Evolutionary conservation across 1,140 invertebrate genomes (phyloP).

Genomic region (Drosophila pseudoananassae): DNA sequence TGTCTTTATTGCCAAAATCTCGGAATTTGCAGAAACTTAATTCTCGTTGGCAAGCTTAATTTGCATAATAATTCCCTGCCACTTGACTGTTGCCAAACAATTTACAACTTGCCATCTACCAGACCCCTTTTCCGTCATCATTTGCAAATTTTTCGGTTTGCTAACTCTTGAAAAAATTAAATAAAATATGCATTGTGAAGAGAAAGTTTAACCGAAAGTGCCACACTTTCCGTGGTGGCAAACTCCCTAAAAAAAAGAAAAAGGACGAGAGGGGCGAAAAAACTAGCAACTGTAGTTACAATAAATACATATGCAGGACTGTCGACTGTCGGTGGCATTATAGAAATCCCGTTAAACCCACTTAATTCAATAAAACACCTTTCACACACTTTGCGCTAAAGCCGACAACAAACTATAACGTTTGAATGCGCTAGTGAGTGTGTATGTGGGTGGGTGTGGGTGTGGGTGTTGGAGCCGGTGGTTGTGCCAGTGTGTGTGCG

Average conservation of each 20-base stretch:
- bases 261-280: not conserved
- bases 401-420: conserved; percentile 79
- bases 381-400: conserved; percentile 79
- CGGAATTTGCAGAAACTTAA: conserved; percentile 23
- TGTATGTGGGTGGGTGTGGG: conserved; percentile 5
- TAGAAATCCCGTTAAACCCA: conserved; percentile 82
- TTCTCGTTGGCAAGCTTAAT: conserved; percentile 17
- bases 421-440: conserved; percentile 34
- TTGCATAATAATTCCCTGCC: conserved; percentile 63
- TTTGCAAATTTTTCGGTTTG: conserved; percentile 64
- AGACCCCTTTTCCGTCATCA: conserved; percentile 29
- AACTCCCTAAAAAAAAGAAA: conserved; percentile 3
- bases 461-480: conserved; percentile 10
- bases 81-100: conserved; percentile 76
- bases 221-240: conserved; percentile 34
- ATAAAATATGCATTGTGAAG: conserved; percentile 75
- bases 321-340: conserved; percentile 64
- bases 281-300: conserved; percentile 68
- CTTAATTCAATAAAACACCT: conserved; percentile 83
- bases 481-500: conserved; percentile 9
- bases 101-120: conserved; percentile 40
- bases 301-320: conserved; percentile 73
- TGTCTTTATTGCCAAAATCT: conserved; percentile 3
- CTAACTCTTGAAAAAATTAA: conserved; percentile 70
- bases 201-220: conserved; percentile 68